phyloP scores from a whole-genome alignment of 2,797 vertebrate genomes.

The Sebastiscus albofasciatus region DNA sequence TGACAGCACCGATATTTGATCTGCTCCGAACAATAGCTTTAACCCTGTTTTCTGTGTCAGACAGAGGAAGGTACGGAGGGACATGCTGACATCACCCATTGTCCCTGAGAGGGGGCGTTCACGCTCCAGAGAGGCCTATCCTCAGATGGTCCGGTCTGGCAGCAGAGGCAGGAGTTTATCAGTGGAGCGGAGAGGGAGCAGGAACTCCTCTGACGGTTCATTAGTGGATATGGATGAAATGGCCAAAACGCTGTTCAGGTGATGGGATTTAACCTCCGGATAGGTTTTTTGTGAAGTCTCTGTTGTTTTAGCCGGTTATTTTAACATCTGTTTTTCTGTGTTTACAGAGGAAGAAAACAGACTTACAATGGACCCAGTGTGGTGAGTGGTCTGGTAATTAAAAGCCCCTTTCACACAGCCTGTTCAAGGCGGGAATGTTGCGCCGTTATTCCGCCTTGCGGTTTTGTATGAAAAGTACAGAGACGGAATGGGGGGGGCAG shows the following conservation, averaged over 20 bases:
- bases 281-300: not conserved
- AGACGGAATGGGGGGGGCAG: too few relatives aligned
- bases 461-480: too few relatives aligned
- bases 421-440: too few relatives aligned
- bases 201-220: conserved; percentile 86
- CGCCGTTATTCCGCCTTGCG: too few relatives aligned
- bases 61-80: conserved; percentile 83
- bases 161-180: conserved; percentile 79
- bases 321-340: conserved; percentile 9
- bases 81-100: conserved; percentile 76
- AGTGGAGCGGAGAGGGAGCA: conserved; percentile 87
- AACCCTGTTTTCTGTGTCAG: conserved; percentile 59
- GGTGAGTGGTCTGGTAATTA: conserved; percentile 65
- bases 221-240: conserved; percentile 87
- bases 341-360: conserved; percentile 77
- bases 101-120: conserved; percentile 82
- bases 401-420: too few relatives aligned
- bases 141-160: conserved; percentile 62
- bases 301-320: not conserved
- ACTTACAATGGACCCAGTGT: conserved; percentile 75
- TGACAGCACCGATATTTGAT: not conserved
- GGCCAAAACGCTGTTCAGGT: conserved; percentile 71
- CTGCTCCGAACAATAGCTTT: not conserved
- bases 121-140: conserved; percentile 80
- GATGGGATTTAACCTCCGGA: not conserved